Evolutionary conservation across 2,888 invertebrate genomes (phyloP), one percentile per base, ranked within the genome.

Genomic region (Hirudinaria manillensis): DNA sequence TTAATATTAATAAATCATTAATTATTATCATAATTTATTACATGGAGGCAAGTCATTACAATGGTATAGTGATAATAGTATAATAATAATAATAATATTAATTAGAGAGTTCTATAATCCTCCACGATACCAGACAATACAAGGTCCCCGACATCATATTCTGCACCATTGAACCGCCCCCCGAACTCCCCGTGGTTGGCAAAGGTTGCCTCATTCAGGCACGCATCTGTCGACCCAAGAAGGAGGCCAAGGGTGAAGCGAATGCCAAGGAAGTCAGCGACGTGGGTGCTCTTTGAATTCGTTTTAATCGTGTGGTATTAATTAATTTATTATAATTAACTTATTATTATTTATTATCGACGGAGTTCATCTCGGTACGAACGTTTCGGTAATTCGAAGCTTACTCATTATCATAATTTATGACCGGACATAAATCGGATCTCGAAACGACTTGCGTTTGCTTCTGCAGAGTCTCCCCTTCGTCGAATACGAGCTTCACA

Each of bases 401-500:
- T 45, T 16, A 45, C 16, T 16, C 10, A 16, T 45, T 45, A 45
- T 45, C 1, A 45, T 45, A 7, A 45, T 38, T 38, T 10, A 38
- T 38, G 45, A 2, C 10, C 13, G 10, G 13, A 45, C 16, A 45
- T 45, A 16, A 16, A 16, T 61, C 29, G 13, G 61, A 61, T 61
- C 21, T 13, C 16, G 24, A 61, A n/a, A 56, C 13, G 3, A 24
- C 6, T 6, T 56, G 7, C 24, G 21, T 61, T 19, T 7, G 53
- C 53, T 45, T 16, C 10, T 45, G 45, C 73, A 73, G 73, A 73
- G 73, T 38, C 38, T 73, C 6, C 73, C 73, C n/a, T 73, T 97
- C 87, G 86, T 97, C 75, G 97, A 98, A 85, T 97, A 96, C 84
- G 96, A 98, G 84, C 87, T 98, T 70, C 95, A 98, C 85, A 90